These are phyloP conservation scores for Agrotis puta DNA, from an alignment of 2,888 invertebrate genomes.

Conservation along the genomic window DNA sequence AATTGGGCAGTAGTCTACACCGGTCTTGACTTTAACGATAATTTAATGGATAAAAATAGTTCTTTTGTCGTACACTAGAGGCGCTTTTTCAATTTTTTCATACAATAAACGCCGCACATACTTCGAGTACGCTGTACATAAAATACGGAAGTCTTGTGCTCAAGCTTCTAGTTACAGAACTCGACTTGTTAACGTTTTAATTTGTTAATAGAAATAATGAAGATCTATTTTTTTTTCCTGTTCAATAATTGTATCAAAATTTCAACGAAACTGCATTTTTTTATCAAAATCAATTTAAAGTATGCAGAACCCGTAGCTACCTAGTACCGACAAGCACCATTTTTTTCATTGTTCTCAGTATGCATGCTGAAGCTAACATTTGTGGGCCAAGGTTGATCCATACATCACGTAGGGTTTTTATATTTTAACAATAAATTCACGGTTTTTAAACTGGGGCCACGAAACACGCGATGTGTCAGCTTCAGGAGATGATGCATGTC, in stretches of 20 bases:
- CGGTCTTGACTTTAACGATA: too few relatives aligned
- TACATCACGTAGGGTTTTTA: constrained; percentile 71
- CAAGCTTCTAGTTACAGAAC: not conserved
- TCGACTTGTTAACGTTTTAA: not conserved
- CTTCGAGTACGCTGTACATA: too few relatives aligned
- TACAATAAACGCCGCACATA: too few relatives aligned
- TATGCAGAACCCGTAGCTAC: constrained; percentile 32
- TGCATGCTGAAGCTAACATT: constrained; percentile 66
- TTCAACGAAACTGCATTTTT: not conserved
- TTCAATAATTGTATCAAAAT: not conserved
- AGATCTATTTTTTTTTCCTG: not conserved
- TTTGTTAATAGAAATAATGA: too few relatives aligned
- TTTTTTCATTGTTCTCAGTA: constrained; percentile 58
- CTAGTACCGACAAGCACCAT: constrained; percentile 19
- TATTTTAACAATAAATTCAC: constrained; percentile 64
- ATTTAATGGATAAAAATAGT: too few relatives aligned
- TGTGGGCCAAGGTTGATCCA: constrained; percentile 77
- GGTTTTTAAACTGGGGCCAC: constrained; percentile 59
- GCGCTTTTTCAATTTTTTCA: too few relatives aligned
- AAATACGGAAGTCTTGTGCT: too few relatives aligned
- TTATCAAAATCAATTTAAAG: not conserved
- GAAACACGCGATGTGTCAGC: constrained; percentile 52
- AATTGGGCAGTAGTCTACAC: too few relatives aligned
- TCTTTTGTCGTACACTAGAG: too few relatives aligned
- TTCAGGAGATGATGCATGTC: constrained; percentile 39